Base-by-base conservation (phyloP, 2,888 invertebrate genomes). In the Didymodactylos carnosus region DNA sequence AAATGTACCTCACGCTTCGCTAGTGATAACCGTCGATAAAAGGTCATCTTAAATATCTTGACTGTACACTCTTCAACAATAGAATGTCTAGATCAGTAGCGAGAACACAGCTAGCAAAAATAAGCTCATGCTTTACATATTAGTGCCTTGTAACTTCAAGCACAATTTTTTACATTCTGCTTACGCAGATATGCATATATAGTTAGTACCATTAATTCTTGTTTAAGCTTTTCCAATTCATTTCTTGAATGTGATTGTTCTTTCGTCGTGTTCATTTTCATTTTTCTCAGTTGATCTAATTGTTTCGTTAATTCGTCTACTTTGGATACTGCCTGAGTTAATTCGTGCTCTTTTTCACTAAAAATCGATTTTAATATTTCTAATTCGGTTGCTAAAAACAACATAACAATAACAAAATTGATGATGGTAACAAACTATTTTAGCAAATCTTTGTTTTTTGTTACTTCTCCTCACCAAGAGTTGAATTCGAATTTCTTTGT, bases 331-430 rank as follows among this genome's bases (percentile, higher is more conserved):
- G 95, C 95, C 87, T 93, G 86, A 75, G 92, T 91, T 76, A 97
- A 86, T 85, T 95, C 94, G 84, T 94, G 94, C 83, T 95, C 95
- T 83, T 95, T 95, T 83, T 94, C 94, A 86, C 92, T 93, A 88
- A 94, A 95, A 76, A 94, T 87, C 77, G 92, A 91, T 80, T 93
- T 89, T 83, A 94, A 94, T 78, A 93, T 91, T 86, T 95, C 94
- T 85, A 95, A 87, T 86, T 95, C 95, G 82, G 92, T 62, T 35
- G 35, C 62, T 43, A 25, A n/a, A 46, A 72, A 27, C 3, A 40
- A 62, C 23, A 19, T 16, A 19, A 35, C 7, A 19, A 4, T 4
- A 35, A 16, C 2, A 29, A 35, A 27, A 19, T 7, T 19, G 19
- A 62, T n/a, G n/a, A n/a, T n/a, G n/a, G n/a, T n/a, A n/a, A n/a